Percentiles rank a stretch among this genome's conserved stretches.
These are phyloP conservation scores for Albula goreensis DNA, from an alignment of 2,113 vertebrate genomes.

Conservation along the genomic window DNA sequence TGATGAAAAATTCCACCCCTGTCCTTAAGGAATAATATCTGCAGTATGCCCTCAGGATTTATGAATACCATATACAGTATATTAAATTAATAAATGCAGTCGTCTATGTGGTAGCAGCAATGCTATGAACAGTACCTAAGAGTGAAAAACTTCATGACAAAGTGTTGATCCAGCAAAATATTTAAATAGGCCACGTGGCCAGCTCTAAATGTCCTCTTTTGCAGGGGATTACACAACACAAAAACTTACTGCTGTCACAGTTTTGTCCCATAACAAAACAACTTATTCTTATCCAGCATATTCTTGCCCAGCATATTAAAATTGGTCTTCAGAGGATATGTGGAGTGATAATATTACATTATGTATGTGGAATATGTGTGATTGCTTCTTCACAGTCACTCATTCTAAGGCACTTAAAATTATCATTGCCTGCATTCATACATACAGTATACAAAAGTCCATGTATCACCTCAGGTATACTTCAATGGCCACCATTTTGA, in stretches of 20 bases:
- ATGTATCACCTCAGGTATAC: slow-evolving; percentile 9
- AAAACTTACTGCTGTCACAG: neutral
- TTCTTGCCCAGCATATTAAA: neutral
- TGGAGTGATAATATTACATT: neutral
- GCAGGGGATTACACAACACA: neutral
- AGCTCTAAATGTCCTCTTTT: neutral
- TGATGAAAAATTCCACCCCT: neutral
- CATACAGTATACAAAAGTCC: neutral
- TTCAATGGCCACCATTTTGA: neutral
- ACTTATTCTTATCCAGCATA: neutral
- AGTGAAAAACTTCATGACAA: neutral
- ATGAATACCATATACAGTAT: neutral
- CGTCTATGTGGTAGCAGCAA: neutral
- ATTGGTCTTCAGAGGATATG: neutral
- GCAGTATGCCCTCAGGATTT: neutral
- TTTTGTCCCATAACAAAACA: neutral
- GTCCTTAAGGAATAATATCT: neutral
- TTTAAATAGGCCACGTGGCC: neutral
- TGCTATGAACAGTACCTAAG: neutral
- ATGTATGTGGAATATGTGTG: neutral
- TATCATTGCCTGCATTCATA: neutral
- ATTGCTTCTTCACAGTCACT: neutral
- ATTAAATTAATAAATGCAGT: neutral
- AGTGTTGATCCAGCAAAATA: neutral
- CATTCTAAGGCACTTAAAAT: neutral